Base-by-base conservation (phyloP, 64 coral and sea anemone genomes). In the Pocillopora damicornis region DNA sequence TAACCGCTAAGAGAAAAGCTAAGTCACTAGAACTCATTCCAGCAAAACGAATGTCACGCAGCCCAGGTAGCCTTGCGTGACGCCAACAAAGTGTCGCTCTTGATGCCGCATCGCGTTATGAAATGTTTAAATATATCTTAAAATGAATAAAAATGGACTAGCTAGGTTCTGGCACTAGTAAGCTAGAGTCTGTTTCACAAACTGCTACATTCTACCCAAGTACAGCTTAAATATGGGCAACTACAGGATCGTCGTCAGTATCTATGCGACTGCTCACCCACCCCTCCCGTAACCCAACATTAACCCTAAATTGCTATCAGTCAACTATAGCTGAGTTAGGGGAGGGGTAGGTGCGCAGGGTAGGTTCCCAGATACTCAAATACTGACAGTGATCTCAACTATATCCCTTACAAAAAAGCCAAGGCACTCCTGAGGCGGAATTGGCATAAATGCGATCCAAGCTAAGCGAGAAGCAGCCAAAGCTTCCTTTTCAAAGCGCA, bases 91-190 rank as follows among this genome's bases (percentile, higher is more conserved):
- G 3, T 51, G 42, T 7, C 42, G 42, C 42, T 4, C 42, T 51
- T 51, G 42, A 51, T 4, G 42, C 42, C 42, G 42, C 42, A 51
- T 51, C 20, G 18, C 67, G 22, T 23, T 71, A 11, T 22, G 22
- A 71, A 71, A 71, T 23, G 20, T 71, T 71, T 71, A 71, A 71
- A 71, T 71, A 71, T 71, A 71, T 23, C 67, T 71, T 71, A 71
- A 71, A 20, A 71, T 20, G 20, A 23, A 23, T 20, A 71, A 71
- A 71, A 71, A 71, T 51, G 7, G 42, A 51, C 20, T 6, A 23
- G 64, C 64, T 2, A 4, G 64, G 64, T 67, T 18, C 64, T 7
- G 5, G 64, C 67, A 26, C 67, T 23, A 71, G 67, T 11, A 1
- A 11, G 9, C 22, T 17, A n/a, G 5, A 71, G 20, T 71, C 25